Evolutionary conservation across 2,797 vertebrate genomes (phyloP), one percentile per base, ranked within the genome.

Genomic region (Gymnopithys bicolor): DNA sequence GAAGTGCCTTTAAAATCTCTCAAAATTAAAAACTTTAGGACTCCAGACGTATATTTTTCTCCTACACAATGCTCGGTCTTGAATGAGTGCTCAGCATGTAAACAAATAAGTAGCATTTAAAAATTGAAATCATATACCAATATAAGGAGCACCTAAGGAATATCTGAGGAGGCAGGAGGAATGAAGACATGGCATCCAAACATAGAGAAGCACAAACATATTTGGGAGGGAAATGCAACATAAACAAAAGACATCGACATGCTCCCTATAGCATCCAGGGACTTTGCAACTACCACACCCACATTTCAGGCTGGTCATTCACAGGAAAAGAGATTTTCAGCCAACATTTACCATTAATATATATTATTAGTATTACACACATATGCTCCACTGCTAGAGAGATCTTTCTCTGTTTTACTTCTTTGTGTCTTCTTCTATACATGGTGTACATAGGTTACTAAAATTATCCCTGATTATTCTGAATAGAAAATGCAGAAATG

Each of bases 21-120:
- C 96, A 97, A 97, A 98, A 94, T 84, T 96, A 91, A 95, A 94
- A 94, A 80, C 93, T 95, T 97, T 97, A 93, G 96, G 92, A 98
- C 96, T 98, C 92, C 93, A 95, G 95, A 89, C 56, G 32, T 96
- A 37, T 93, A 86, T 86, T 97, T 98, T 97, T 55, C 97, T 97
- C 39, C 28, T 69, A 97, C 95, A 98, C 98, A 98, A 92, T 94
- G 93, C 97, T 97, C 98, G 90, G 94, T 98, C 97, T 97, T 97
- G 98, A 98, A 97, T 97, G 98, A 97, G 94, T 95, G 97, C 97
- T 98, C 98, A 98, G 94, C 95, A 96, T 97, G 97, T 97, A 98
- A 98, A 97, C 93, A 97, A 98, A 91, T 96, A 96, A 93, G 80
- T 30, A 86, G 33, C 43, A 74, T 74, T 92, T 90, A 46, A 91